Conservation (phyloP, 2,888 invertebrate genomes). For the Drosophila meridionalis region DNA sequence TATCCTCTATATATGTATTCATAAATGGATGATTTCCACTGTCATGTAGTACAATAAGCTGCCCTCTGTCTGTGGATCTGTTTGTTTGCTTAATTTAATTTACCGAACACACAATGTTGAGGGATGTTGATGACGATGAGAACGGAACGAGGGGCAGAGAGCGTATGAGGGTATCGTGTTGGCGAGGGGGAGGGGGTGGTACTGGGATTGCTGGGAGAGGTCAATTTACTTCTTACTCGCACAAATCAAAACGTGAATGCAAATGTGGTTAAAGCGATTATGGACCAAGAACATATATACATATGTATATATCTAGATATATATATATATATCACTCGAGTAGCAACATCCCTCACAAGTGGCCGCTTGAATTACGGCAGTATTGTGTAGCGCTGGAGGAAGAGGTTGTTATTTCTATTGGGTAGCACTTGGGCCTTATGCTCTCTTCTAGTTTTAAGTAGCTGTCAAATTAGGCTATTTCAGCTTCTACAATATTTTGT, state of each 20-base stretch:
- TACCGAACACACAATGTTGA: slow-evolving; percentile 61
- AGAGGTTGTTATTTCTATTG: slow-evolving; percentile 19
- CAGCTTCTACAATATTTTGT: slow-evolving; percentile 17
- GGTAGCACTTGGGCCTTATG: slow-evolving; percentile 2
- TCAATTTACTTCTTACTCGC: slow-evolving; percentile 69
- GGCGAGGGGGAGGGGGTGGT: not conserved
- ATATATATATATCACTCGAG: slow-evolving; percentile 9
- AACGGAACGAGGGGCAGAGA: not conserved
- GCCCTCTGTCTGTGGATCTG: slow-evolving; percentile 46
- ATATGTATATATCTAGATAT: not conserved
- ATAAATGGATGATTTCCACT: slow-evolving; percentile 56
- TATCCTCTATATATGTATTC: slow-evolving; percentile 14
- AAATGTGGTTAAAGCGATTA: slow-evolving; percentile 19
- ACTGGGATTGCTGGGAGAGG: slow-evolving; percentile 37
- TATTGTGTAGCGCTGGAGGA: not conserved
- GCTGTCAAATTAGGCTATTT: slow-evolving; percentile 44
- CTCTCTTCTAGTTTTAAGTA: slow-evolving; percentile 40
- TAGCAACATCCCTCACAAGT: slow-evolving; percentile 29
- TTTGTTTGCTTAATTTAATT: slow-evolving; percentile 76
- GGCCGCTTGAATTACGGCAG: slow-evolving; percentile 44
- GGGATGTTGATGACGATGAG: slow-evolving; percentile 49
- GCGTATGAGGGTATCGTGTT: not conserved
- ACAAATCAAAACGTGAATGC: slow-evolving; percentile 63
- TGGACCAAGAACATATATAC: not conserved
- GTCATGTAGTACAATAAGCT: slow-evolving; percentile 57